These are phyloP conservation scores for Propithecus perrieri DNA, from an alignment of 2,797 vertebrate species.

Conservation along the genomic window DNA sequence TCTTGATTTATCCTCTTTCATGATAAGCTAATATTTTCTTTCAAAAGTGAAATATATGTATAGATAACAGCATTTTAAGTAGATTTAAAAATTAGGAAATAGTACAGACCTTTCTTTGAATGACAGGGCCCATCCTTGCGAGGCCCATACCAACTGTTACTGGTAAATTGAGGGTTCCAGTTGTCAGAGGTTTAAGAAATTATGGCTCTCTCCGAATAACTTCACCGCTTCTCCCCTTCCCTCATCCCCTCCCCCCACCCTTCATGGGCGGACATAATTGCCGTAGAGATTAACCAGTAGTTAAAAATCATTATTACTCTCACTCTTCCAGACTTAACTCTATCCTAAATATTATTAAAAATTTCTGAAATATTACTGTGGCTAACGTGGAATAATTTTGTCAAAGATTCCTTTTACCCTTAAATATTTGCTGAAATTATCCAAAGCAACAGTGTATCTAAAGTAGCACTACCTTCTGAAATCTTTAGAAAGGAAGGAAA, in stretches of 20 bases:
- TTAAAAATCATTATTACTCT: not conserved
- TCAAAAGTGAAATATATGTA: conserved; percentile 19
- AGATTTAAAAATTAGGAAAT: not conserved
- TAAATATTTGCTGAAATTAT: conserved; percentile 3
- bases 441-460: not conserved
- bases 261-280: not conserved
- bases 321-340: not conserved
- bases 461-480: not conserved
- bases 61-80: not conserved
- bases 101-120: not conserved
- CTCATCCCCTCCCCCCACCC: not conserved
- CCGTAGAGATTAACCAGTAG: not conserved
- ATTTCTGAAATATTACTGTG: not conserved
- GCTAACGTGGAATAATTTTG: not conserved
- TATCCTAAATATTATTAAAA: conserved; percentile 31
- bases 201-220: not conserved
- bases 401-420: not conserved
- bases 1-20: not conserved
- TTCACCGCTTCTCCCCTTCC: not conserved
- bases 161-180: not conserved
- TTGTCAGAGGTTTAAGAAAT: not conserved
- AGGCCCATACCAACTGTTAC: not conserved
- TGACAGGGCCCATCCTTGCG: not conserved
- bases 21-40: conserved; percentile 17
- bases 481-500: not conserved